Base-by-base conservation (phyloP, 2,888 invertebrate genomes). In the Melipona beecheii region DNA sequence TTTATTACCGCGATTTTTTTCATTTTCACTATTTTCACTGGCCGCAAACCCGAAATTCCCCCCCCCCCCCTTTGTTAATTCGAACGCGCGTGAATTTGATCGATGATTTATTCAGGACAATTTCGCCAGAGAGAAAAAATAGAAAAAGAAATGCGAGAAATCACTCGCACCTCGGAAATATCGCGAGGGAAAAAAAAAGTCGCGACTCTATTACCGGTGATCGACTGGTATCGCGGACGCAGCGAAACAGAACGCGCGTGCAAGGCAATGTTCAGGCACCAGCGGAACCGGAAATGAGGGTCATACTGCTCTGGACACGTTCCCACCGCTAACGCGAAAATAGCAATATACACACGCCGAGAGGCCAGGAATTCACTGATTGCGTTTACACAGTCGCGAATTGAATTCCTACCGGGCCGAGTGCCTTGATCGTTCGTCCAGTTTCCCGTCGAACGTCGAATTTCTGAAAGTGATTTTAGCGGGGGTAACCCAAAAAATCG, bases 321-420 rank as follows among this genome's bases (percentile, higher is more conserved):
- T 62, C 65, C 52, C 72, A 69, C 49, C 52, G 66, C n/a, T 43
- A 71, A 73, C 71, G 56, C 31, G 65, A 75, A 65, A 81, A 84
- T 73, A 64, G 62, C 81, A 74, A 77, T 74, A 80, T 54, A 65
- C 76, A 58, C 62, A 65, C 74, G 52, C 62, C 27, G n/a, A 68
- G 49, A 69, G 56, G 43, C 74, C 58, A 71, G 70, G 52, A 58
- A 72, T 68, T 72, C 77, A 56, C 69, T 66, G 68, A 66, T 75
- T 56, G 69, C 73, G 84, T 85, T 86, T 85, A 80, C 74, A 65
- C 65, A 58, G 81, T 69, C 68, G 69, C 64, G 21, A 31, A 80
- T 86, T 79, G 82, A 77, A 80, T 85, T 69, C 69, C 71, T 72
- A 76, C 69, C 62, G 70, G 72, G 79, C 78, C 74, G 27, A 24